Evolutionary conservation across 2,797 vertebrate species (phyloP), one percentile per base, ranked within the genome.

Genomic region (Pangasius krempfi): DNA sequence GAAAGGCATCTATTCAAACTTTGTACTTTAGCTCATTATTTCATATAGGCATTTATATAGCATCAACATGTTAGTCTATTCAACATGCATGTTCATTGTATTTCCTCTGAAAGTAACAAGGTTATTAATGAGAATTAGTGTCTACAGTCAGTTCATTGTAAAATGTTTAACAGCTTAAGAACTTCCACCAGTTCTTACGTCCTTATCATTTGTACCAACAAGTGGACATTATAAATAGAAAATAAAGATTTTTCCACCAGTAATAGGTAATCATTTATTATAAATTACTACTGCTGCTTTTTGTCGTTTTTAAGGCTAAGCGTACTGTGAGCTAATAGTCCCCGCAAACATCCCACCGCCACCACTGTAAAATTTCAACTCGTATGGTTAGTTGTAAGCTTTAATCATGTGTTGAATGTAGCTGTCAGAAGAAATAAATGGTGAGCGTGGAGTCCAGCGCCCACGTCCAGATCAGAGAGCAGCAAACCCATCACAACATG

Each of bases 351-450:
- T 84, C 12, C 44, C 40, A 25, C n/a, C 88, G 83, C 88, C 54
- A 52, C 80, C 58, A 64, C 70, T 87, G 78, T 82, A 86, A 68
- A 76, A 68, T 86, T 66, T 75, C 75, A 54, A 86, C 58, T 66
- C 58, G 44, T 88, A 54, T 62, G 84, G 87, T 86, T 86, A 92
- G 93, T 93, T 91, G 92, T 88, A 86, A 90, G 89, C 95, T 96
- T 96, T 96, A 96, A 96, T 96, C 95, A 96, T 96, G 84, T 90
- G 90, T 91, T 89, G 93, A 94, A 94, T 89, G 85, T 94, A 93
- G 93, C 95, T 91, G 92, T 60, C 88, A 91, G 89, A 90, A 92
- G 91, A 94, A 94, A 95, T 93, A 94, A 92, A 94, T 90, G 88
- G 90, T 92, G 93, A 92, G 91, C 93, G 87, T 81, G 56, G 83